These are phyloP conservation scores for Nomada lathburiana DNA, from an alignment of 2,888 invertebrate genomes.

Conservation along the genomic window DNA sequence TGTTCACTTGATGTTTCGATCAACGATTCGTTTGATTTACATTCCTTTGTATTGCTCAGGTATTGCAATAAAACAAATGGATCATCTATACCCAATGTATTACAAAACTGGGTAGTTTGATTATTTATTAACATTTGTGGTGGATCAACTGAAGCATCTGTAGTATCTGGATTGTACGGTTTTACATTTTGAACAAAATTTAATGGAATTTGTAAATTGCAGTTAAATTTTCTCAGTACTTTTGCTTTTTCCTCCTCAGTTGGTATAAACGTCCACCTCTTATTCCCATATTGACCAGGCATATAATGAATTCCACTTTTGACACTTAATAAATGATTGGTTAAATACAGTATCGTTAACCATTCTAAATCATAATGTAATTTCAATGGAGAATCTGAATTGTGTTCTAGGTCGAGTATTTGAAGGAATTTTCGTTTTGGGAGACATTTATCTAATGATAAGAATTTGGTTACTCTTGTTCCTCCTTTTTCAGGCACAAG, in stretches of 20 bases:
- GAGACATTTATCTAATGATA: conserved; percentile 98
- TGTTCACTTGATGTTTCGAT: conserved; percentile 54
- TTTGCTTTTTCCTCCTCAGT: conserved; percentile 90
- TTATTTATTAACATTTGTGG: conserved; percentile 86
- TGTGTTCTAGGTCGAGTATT: conserved; percentile 89
- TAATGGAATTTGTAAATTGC: conserved; percentile 89
- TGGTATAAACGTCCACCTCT: conserved; percentile 91
- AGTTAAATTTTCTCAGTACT: conserved; percentile 88
- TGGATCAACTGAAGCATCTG: conserved; percentile 67
- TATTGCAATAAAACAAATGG: conserved; percentile 88
- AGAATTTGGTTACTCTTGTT: conserved; percentile 90
- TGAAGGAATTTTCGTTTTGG: conserved; percentile 95
- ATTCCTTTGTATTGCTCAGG: conserved; percentile 61
- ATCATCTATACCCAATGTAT: conserved; percentile 91
- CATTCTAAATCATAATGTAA: conserved; percentile 94
- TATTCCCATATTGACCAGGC: conserved; percentile 91
- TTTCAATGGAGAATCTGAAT: conserved; percentile 86
- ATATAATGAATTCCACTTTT: conserved; percentile 90
- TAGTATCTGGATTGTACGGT: conserved; percentile 85
- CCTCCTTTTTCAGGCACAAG: conserved; percentile 88
- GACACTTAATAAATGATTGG: conserved; percentile 94
- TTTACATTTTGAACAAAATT: conserved; percentile 93
- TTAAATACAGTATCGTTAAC: conserved; percentile 94
- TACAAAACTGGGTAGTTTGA: conserved; percentile 89
- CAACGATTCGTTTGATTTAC: conserved; percentile 28